phyloP scores from a whole-genome alignment of 2,113 vertebrate species.

The Chionis minor region DNA sequence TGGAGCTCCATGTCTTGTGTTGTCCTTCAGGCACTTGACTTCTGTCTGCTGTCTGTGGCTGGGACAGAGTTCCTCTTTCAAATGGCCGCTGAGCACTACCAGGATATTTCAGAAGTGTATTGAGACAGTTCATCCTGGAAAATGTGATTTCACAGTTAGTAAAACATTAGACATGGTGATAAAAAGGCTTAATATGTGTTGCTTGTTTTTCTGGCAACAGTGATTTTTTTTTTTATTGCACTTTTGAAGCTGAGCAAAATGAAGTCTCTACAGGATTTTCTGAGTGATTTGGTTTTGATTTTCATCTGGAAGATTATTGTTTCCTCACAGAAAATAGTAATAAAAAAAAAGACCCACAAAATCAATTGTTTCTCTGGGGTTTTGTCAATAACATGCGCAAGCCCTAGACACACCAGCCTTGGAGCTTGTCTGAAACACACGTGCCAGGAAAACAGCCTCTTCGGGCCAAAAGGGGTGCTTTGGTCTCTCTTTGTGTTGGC shows the following conservation, averaged over 20 bases:
- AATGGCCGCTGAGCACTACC: neutral
- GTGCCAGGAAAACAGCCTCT: neutral
- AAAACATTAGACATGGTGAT: constrained; percentile 53
- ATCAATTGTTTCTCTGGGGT: neutral
- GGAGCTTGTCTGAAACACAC: neutral
- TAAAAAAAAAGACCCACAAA: neutral
- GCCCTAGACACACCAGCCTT: neutral
- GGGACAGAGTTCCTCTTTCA: neutral
- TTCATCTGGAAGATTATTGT: neutral
- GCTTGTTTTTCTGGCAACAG: constrained; percentile 27
- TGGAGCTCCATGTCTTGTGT: neutral
- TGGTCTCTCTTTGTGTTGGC: neutral
- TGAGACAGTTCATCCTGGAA: constrained; percentile 33
- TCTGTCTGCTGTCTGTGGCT: neutral
- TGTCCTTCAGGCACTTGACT: neutral
- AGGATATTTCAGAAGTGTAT: constrained; percentile 6
- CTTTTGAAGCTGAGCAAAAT: neutral
- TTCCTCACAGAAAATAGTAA: neutral
- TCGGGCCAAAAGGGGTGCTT: neutral
- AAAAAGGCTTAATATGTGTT: constrained; percentile 40
- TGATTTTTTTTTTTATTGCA: neutral
- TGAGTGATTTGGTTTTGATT: neutral
- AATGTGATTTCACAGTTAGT: constrained; percentile 60
- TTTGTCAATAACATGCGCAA: neutral
- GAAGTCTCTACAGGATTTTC: constrained; percentile 4